Percentiles rank a stretch among this genome's conserved stretches.
Evolutionary conservation across 2,888 invertebrate genomes (phyloP).

Genomic region (Nasonovia ribisnigri): DNA sequence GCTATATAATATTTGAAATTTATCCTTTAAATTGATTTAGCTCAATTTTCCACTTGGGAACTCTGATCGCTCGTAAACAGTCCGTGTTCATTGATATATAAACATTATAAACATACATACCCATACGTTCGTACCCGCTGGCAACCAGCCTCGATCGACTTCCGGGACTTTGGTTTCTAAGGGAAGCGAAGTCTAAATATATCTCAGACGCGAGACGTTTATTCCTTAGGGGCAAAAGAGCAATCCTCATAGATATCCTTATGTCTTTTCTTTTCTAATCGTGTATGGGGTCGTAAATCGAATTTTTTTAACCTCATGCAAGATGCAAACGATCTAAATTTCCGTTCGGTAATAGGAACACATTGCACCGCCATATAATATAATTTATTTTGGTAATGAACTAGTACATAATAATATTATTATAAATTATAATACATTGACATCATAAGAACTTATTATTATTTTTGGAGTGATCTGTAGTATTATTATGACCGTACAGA

Average conservation of each 20-base stretch:
- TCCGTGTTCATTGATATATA: constrained; percentile 52
- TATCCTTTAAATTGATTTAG: constrained; percentile 43
- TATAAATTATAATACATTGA: not conserved
- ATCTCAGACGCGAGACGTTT: constrained; percentile 35
- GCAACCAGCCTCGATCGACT: constrained; percentile 38
- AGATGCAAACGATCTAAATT: constrained; percentile 19
- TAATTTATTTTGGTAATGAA: not conserved
- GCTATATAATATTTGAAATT: constrained; percentile 46
- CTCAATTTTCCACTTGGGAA: constrained; percentile 60
- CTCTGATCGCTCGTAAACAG: constrained; percentile 40
- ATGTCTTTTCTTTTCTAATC: constrained; percentile 43
- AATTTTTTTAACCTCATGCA: constrained; percentile 2
- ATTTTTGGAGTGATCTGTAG: not conserved
- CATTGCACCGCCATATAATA: not conserved
- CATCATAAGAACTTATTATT: not conserved
- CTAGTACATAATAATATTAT: not conserved
- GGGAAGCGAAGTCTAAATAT: constrained; percentile 37
- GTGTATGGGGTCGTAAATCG: constrained; percentile 34
- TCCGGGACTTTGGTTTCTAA: constrained; percentile 48
- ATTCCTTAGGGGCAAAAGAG: constrained; percentile 37
- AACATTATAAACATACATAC: constrained; percentile 8
- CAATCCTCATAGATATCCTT: constrained; percentile 28
- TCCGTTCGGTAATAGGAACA: constrained; percentile 15
- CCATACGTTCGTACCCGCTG: not conserved
- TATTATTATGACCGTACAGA: not conserved